Conservation (phyloP, 2,113 vertebrate genomes). For the Aspiorhynchus laticeps region DNA sequence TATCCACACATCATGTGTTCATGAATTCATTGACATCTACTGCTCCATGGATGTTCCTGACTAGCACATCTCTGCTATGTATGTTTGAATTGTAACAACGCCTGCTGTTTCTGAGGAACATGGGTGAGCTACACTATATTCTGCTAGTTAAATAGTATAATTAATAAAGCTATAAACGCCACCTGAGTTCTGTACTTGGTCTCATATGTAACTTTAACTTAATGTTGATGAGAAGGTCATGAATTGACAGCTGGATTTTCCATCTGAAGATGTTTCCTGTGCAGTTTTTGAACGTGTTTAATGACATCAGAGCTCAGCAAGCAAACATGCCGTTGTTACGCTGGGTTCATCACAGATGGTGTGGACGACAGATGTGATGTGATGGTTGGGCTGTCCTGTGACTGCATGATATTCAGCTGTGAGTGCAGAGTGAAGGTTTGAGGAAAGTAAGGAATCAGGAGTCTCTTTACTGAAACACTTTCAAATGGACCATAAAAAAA, state of each 20-base stretch:
- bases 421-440: not conserved
- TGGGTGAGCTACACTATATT: constrained; percentile 1
- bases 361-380: not conserved
- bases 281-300: not conserved
- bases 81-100: not conserved
- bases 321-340: not conserved
- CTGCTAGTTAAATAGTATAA: constrained; percentile 13
- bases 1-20: not conserved
- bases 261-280: not conserved
- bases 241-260: not conserved
- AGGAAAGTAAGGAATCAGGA: not conserved
- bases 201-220: not conserved
- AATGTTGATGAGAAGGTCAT: not conserved
- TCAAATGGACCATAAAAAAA: not conserved
- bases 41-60: not conserved
- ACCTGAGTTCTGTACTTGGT: constrained; percentile 4
- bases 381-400: not conserved
- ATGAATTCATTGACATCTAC: not conserved
- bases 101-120: not conserved
- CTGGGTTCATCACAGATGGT: not conserved
- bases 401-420: not conserved
- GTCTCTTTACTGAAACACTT: not conserved
- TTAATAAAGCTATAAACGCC: not conserved
- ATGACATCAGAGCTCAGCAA: too few species aligned
- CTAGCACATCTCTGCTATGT: not conserved